Percentiles rank a stretch among this genome's conserved stretches.
phyloP scores from a whole-genome alignment of 2,888 invertebrate species.

The Drosophila nigricruria region DNA sequence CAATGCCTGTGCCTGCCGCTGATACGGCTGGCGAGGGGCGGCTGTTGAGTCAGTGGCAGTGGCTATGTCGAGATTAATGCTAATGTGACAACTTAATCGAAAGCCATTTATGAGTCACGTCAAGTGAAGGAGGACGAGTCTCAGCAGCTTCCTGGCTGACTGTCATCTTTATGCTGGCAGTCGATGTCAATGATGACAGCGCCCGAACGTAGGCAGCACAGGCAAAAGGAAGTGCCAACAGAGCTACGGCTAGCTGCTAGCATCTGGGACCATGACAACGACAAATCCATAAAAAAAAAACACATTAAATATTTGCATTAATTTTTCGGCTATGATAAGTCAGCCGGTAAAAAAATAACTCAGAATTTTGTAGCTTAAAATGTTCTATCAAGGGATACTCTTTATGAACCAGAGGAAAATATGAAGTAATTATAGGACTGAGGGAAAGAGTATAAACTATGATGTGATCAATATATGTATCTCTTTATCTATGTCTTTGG shows the following conservation, averaged over 20 bases:
- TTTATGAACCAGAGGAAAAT: neutral
- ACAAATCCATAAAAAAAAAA: constrained; percentile 72
- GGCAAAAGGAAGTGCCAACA: neutral
- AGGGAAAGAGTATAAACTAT: neutral
- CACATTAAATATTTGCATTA: constrained; percentile 78
- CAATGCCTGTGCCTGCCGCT: constrained; percentile 40
- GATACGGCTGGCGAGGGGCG: neutral
- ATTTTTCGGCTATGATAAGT: constrained; percentile 57
- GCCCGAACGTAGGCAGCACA: constrained; percentile 53
- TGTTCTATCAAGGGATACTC: constrained; percentile 1
- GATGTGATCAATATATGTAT: neutral
- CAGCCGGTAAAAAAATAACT: constrained; percentile 27
- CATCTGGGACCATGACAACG: constrained; percentile 57
- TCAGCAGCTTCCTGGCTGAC: constrained; percentile 20
- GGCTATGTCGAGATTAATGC: constrained; percentile 70
- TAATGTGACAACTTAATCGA: constrained; percentile 81
- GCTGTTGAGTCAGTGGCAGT: neutral
- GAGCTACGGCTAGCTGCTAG: constrained; percentile 13
- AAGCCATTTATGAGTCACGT: constrained; percentile 80
- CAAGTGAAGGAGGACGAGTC: constrained; percentile 48
- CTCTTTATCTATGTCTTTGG: no score
- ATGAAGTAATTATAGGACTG: neutral
- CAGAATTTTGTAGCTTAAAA: neutral
- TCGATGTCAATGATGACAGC: constrained; percentile 59
- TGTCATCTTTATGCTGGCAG: constrained; percentile 53